These are phyloP conservation scores for Sebastes oblongus DNA, from an alignment of 2,797 vertebrate genomes.

Conservation along the genomic window DNA sequence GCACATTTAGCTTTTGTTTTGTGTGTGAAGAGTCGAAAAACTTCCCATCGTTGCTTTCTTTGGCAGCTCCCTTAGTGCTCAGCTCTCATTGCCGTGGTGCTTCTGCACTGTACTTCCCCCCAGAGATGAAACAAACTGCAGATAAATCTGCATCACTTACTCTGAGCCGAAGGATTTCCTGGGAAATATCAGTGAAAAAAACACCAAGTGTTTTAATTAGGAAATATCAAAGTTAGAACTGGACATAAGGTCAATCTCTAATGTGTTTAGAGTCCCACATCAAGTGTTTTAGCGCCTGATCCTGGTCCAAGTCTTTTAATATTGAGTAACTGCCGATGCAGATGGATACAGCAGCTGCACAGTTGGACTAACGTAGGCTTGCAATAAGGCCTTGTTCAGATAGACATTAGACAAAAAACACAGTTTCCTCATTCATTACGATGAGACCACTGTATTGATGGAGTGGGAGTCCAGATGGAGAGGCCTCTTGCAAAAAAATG, in stretches of 20 bases:
- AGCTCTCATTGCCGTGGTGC: background rate
- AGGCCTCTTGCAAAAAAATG: background rate
- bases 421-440: background rate
- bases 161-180: background rate
- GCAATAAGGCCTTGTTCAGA: background rate
- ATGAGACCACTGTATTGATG: background rate
- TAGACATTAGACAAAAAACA: background rate
- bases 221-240: conserved; percentile 5
- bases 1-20: background rate
- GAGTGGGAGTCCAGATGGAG: background rate
- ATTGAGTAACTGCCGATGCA: background rate
- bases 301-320: background rate
- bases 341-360: conserved; percentile 5
- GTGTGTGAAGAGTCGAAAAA: background rate
- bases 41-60: conserved; percentile 14
- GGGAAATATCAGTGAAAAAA: background rate
- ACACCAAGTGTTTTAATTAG: conserved; percentile 1
- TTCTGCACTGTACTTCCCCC: background rate
- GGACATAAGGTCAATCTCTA: background rate
- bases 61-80: background rate
- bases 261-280: background rate
- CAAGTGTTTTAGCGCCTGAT: background rate
- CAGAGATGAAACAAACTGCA: background rate
- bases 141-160: conserved; percentile 1
- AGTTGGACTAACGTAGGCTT: background rate